A percentile compares a stretch with the other conserved stretches of the same genome.
Evolutionary conservation across 2,888 invertebrate species (phyloP).

Genomic region (Microdon myrmicae): DNA sequence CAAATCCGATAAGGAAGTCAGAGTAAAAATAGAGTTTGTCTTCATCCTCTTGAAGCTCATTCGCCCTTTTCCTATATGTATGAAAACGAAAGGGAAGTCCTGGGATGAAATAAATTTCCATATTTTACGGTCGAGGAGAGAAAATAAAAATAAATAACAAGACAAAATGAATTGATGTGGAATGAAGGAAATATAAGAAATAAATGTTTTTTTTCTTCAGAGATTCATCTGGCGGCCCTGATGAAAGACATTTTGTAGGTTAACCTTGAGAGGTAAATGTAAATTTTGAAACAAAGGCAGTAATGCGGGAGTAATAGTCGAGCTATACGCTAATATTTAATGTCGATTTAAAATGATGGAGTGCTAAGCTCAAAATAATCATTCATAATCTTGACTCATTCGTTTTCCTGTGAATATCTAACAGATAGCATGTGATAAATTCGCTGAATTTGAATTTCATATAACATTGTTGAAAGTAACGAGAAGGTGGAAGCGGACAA

Average conservation of each 20-base stretch:
- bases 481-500: too few relatives aligned
- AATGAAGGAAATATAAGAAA: conserved; percentile 1
- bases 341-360: conserved; percentile 31
- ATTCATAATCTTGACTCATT: too few relatives aligned
- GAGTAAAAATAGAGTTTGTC: not conserved
- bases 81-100: too few relatives aligned
- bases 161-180: too few relatives aligned
- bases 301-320: not conserved
- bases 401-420: too few relatives aligned
- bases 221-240: not conserved
- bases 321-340: conserved; percentile 15
- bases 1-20: conserved; percentile 17
- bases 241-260: not conserved
- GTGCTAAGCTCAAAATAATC: too few relatives aligned
- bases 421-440: too few relatives aligned
- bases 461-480: too few relatives aligned
- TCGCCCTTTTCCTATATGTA: not conserved
- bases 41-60: not conserved
- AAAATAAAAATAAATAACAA: too few relatives aligned
- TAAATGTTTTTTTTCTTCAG: conserved; percentile 4
- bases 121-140: conserved; percentile 19
- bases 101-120: conserved; percentile 32
- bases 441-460: too few relatives aligned
- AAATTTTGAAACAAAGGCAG: too few relatives aligned
- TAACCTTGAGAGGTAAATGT: conserved; percentile 2